phyloP scores from a whole-genome alignment of 1,140 invertebrate species.

The Carposina sasakii region DNA sequence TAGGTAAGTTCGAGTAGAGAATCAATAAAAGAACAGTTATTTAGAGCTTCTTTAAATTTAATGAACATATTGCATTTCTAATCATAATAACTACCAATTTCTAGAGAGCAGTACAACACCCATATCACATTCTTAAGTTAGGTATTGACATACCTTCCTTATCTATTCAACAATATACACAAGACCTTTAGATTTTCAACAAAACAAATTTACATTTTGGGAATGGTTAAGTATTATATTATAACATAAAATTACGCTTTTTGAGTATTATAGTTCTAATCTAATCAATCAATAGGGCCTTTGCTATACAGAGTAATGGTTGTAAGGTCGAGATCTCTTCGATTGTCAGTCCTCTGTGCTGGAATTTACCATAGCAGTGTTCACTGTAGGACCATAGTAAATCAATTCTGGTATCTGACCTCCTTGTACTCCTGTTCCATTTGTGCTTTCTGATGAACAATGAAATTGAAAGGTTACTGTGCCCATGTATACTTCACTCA shows the following conservation, averaged over 20 bases:
- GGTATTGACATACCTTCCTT: constrained; percentile 47
- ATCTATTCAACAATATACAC: constrained; percentile 59
- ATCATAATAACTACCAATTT: constrained; percentile 49
- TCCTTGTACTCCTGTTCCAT: constrained; percentile 94
- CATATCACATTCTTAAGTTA: constrained; percentile 68
- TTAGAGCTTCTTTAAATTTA: no score
- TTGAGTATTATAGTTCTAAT: background rate
- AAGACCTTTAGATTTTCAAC: constrained; percentile 45
- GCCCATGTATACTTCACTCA: constrained; percentile 91
- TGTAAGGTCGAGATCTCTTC: constrained; percentile 33
- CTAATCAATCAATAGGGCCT: background rate
- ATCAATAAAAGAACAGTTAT: no score
- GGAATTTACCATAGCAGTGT: constrained; percentile 40
- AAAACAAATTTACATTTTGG: constrained; percentile 55
- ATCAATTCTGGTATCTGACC: constrained; percentile 96
- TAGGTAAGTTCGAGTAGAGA: no score
- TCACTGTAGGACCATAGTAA: constrained; percentile 86
- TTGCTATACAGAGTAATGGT: constrained; percentile 50
- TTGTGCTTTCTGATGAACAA: constrained; percentile 94
- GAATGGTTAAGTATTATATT: constrained; percentile 42
- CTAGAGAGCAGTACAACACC: constrained; percentile 68
- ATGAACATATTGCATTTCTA: no score
- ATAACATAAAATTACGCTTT: background rate
- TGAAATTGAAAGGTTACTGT: constrained; percentile 95
- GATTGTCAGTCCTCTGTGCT: constrained; percentile 63